Evolutionary conservation across 2,888 invertebrate species (phyloP).

Genomic region (Prenolepis imparis): DNA sequence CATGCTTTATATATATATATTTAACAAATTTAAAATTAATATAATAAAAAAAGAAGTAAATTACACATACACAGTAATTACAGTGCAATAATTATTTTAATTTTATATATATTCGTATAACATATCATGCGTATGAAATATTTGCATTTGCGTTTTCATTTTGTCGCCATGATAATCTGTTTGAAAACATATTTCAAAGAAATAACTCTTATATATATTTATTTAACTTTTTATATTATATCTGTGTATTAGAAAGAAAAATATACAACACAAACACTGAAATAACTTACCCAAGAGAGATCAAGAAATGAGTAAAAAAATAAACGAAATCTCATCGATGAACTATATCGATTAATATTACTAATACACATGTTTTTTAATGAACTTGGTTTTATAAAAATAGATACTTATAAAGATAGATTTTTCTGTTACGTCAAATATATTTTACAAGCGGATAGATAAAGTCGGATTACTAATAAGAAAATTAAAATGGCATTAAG

Average conservation of each 20-base stretch:
- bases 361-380: not conserved
- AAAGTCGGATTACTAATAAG: not conserved
- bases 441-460: not conserved
- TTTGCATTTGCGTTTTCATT: not conserved
- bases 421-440: not conserved
- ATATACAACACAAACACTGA: not conserved
- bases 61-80: not conserved
- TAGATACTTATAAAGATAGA: conserved; percentile 1
- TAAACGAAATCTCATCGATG: not conserved
- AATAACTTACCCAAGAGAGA: conserved; percentile 14
- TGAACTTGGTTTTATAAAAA: not conserved
- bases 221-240: too few species aligned
- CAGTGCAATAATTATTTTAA: not conserved
- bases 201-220: too few species aligned
- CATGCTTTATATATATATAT: not conserved
- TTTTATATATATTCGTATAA: not conserved
- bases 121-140: too few species aligned
- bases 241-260: not conserved
- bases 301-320: not conserved
- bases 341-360: not conserved
- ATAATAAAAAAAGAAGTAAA: not conserved
- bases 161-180: not conserved
- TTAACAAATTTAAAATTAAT: not conserved
- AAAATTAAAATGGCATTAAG: not conserved
- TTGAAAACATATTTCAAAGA: not conserved